Evolutionary conservation across 2,797 vertebrate species (phyloP).

Genomic region (Thaleichthys pacificus): DNA sequence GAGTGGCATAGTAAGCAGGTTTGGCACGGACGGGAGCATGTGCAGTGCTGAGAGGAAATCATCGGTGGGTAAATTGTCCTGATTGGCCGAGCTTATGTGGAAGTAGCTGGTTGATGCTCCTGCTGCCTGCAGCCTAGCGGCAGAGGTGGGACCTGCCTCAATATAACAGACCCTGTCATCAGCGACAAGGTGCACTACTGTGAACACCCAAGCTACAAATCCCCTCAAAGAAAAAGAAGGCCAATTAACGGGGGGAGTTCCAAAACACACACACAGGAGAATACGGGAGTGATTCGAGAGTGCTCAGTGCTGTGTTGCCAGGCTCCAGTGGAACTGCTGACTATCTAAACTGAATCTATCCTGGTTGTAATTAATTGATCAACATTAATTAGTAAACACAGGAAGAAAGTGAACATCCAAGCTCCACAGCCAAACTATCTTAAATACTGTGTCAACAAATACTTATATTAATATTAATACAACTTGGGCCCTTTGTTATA

Average conservation of each 20-base stretch:
- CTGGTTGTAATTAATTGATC: not conserved
- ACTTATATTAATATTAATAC: too few species aligned
- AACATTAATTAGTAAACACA: not conserved
- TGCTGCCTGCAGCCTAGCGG: not conserved
- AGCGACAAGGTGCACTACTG: not conserved
- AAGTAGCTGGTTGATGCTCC: not conserved
- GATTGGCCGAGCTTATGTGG: not conserved
- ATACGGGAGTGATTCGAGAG: not conserved
- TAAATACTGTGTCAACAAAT: too few species aligned
- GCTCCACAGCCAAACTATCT: too few species aligned
- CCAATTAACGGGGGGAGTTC: not conserved
- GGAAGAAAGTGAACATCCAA: not conserved
- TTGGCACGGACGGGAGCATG: not conserved
- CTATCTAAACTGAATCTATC: not conserved
- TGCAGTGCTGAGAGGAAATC: slow-evolving; percentile 8
- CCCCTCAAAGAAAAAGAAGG: not conserved
- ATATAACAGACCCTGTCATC: not conserved
- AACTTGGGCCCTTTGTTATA: too few species aligned
- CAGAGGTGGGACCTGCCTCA: slow-evolving; percentile 10
- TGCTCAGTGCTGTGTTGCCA: not conserved
- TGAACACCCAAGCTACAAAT: not conserved
- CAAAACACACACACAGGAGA: not conserved
- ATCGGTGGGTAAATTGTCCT: slow-evolving; percentile 11
- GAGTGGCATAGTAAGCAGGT: slow-evolving; percentile 22
- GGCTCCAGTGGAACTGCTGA: too few species aligned